phyloP scores from a whole-genome alignment of 2,888 invertebrate species.

The Ophraella communa region DNA sequence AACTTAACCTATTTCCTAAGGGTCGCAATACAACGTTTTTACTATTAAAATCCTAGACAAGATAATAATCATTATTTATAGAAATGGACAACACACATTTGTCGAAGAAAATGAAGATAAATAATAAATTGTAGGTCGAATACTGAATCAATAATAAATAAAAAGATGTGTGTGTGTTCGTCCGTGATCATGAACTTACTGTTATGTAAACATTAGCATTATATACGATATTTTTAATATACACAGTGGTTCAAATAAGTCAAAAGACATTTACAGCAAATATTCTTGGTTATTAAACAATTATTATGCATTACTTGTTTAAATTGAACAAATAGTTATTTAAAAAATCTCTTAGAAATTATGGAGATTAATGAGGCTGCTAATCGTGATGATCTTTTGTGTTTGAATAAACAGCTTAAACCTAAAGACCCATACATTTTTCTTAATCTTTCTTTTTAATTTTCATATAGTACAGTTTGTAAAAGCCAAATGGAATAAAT shows the following conservation, averaged over 20 bases:
- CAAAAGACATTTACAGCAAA: neutral
- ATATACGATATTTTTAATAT: slow-evolving; percentile 18
- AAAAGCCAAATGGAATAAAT: no score
- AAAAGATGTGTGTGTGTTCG: slow-evolving; percentile 31
- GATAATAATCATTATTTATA: neutral
- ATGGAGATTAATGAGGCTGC: no score
- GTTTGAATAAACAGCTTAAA: no score
- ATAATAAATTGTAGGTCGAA: slow-evolving; percentile 24
- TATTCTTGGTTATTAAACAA: neutral
- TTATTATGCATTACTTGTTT: neutral
- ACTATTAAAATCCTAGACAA: no score
- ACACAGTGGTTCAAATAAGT: neutral
- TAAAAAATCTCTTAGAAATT: no score
- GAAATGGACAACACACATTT: neutral
- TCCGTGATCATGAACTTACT: slow-evolving; percentile 44
- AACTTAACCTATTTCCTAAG: no score
- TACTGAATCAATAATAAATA: slow-evolving; percentile 24
- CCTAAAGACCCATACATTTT: no score
- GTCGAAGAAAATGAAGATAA: neutral
- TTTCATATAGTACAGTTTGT: no score
- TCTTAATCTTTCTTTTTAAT: no score
- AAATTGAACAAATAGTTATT: no score
- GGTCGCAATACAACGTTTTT: no score
- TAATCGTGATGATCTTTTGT: no score
- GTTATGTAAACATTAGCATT: slow-evolving; percentile 42